Base-by-base conservation (phyloP, 2,113 vertebrate genomes). In the Glaucidium brasilianum region DNA sequence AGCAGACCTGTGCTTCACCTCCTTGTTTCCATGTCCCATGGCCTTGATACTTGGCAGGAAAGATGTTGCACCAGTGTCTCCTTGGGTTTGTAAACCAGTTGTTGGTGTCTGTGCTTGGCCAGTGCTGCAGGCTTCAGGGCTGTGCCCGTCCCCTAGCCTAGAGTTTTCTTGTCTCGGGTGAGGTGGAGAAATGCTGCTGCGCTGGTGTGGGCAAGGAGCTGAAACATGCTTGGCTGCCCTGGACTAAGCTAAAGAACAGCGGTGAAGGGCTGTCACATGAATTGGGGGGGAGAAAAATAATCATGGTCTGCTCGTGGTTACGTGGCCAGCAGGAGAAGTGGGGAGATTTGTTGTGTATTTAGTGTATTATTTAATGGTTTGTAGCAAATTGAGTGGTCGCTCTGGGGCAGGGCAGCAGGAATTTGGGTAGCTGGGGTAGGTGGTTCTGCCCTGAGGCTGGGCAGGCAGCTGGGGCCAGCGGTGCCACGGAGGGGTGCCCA, bases 111-210 rank as follows among this genome's bases (percentile, higher is more conserved):
- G 21, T 39, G 71, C 58, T 74, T 0, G 5, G 78, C 66, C 56
- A 19, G 23, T 12, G 16, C 81, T 0, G 0, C 1, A 5, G 52
- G 29, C 37, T 29, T 53, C 6, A 23, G 19, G 71, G 56, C 49
- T 91, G 25, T 47, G 89, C 26, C 15, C 39, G 87, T 94, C 20
- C 17, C 32, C 14, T 58, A 7, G 69, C 69, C 63, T 62, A 67
- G 62, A 25, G 3, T 47, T 68, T 58, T 5, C 37, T 71, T 27
- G 8, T 71, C 50, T 80, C 30, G 29, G 27, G 17, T 2, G 26
- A 45, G 73, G 68, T 55, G 76, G 77, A 68, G 76, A 56, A 91
- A 22, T 0, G 0, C 53, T 26, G 29, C 58, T 41, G 29, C 8
- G 11, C 50, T 72, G 10, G 21, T 53, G 39, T 11, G 58, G 87